Percentiles rank a stretch among this genome's conserved stretches.
These are phyloP conservation scores for Xylophagus ater DNA, from an alignment of 2,888 invertebrate genomes.

Conservation along the genomic window DNA sequence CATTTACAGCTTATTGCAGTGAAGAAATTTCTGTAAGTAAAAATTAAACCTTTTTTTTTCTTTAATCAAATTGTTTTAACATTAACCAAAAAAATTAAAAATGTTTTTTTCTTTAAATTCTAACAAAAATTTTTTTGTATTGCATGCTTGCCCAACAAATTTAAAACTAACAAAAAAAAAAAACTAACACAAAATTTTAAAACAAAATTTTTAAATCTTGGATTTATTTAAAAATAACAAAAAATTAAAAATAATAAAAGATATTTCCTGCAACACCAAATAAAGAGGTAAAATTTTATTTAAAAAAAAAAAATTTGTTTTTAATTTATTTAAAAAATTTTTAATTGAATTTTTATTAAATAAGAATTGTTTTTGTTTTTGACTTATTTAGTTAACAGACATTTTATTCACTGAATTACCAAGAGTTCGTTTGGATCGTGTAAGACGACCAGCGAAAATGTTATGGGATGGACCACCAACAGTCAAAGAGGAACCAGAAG, in stretches of 20 bases:
- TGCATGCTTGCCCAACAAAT: conserved; percentile 6
- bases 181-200: too few relatives aligned
- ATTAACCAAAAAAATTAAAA: conserved; percentile 1
- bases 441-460: conserved; percentile 42
- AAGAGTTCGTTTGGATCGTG: conserved; percentile 54
- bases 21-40: conserved; percentile 60
- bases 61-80: conserved; percentile 1
- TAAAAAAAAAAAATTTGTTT: conserved; percentile 2
- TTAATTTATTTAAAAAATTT: conserved; percentile 1
- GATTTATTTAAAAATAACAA: too few relatives aligned
- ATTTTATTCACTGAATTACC: conserved; percentile 43
- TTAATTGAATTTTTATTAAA: not conserved
- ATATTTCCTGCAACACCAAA: conserved; percentile 40
- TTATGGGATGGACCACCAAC: conserved; percentile 50
- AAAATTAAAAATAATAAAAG: conserved; percentile 22
- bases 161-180: too few relatives aligned
- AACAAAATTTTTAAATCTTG: too few relatives aligned
- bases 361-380: conserved; percentile 3
- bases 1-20: conserved; percentile 57
- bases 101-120: not conserved
- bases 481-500: conserved; percentile 50
- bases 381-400: conserved; percentile 33
- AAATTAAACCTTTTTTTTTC: not conserved
- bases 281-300: conserved; percentile 33
- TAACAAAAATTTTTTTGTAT: not conserved